Evolutionary conservation across 2,797 vertebrate species (phyloP).

Genomic region (Triplophysa yarkandensis): DNA sequence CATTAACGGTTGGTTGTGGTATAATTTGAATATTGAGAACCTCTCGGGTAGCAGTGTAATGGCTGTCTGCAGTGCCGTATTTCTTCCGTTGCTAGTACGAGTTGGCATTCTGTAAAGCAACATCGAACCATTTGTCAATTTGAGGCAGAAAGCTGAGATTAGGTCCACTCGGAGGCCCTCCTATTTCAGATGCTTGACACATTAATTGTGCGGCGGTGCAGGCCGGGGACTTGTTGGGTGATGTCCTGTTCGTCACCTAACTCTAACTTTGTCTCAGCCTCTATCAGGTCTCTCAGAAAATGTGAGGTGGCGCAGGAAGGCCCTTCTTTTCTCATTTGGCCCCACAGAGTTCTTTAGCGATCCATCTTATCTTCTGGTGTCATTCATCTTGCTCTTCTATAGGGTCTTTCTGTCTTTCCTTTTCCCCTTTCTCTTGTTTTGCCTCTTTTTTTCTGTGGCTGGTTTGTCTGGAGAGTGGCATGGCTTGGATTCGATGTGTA

Average conservation of each 20-base stretch:
- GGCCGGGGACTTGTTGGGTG: conserved; percentile 61
- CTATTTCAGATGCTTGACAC: conserved; percentile 48
- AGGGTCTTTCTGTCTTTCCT: conserved; percentile 22
- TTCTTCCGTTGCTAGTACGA: conserved; percentile 71
- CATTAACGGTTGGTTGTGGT: conserved; percentile 35
- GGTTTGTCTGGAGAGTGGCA: conserved; percentile 15
- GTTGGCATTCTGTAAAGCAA: conserved; percentile 70
- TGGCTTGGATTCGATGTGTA: conserved; percentile 18
- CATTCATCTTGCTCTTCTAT: conserved; percentile 46
- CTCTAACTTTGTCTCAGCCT: conserved; percentile 72
- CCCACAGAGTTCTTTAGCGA: conserved; percentile 5
- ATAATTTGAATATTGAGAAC: conserved; percentile 63
- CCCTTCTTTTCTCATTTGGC: conserved; percentile 36
- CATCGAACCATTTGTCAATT: conserved; percentile 70
- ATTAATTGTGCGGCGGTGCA: conserved; percentile 50
- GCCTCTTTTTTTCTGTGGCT: conserved; percentile 22
- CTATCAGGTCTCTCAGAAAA: conserved; percentile 64
- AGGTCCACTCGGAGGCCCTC: conserved; percentile 50
- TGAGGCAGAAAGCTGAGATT: conserved; percentile 64
- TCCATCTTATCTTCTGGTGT: conserved; percentile 30
- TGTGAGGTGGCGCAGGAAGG: conserved; percentile 29
- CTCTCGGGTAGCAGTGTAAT: conserved; percentile 71
- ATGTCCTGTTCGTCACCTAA: conserved; percentile 69
- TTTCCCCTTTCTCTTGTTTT: conserved; percentile 37
- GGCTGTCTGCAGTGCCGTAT: conserved; percentile 66